phyloP scores from a whole-genome alignment of 1,140 invertebrate species.

The Diprion similis region DNA sequence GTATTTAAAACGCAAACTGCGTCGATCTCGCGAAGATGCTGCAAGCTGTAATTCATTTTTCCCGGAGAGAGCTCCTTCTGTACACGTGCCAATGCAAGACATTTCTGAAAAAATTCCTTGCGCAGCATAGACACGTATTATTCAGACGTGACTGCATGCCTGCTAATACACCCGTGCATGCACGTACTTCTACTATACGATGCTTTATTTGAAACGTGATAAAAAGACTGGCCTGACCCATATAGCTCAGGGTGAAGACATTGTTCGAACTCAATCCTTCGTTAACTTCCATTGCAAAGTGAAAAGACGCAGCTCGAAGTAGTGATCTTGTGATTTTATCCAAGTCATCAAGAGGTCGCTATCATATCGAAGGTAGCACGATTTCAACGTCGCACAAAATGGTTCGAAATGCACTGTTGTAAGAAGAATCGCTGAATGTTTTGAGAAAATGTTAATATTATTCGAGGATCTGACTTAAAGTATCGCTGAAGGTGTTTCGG shows the following conservation, averaged over 20 bases:
- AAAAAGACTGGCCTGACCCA: background rate
- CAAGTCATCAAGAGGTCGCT: too few species aligned
- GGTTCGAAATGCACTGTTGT: too few species aligned
- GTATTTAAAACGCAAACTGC: background rate
- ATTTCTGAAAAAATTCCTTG: background rate
- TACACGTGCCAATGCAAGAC: background rate
- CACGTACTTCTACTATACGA: background rate
- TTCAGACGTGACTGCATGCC: constrained; percentile 6
- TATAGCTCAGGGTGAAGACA: background rate
- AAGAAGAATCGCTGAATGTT: too few species aligned
- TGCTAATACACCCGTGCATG: background rate
- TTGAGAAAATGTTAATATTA: too few species aligned
- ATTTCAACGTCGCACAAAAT: too few species aligned
- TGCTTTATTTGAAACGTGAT: background rate
- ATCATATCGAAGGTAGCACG: too few species aligned
- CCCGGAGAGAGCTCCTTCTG: background rate
- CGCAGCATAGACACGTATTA: background rate
- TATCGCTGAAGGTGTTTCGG: too few species aligned
- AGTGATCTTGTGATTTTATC: too few species aligned
- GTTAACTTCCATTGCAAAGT: too few species aligned
- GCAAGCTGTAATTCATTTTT: background rate
- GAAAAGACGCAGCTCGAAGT: too few species aligned
- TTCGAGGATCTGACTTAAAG: too few species aligned
- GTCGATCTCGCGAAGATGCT: background rate
- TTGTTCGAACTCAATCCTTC: background rate